phyloP scores from a whole-genome alignment of 1,140 invertebrate species.

The Chironomus tepperi region DNA sequence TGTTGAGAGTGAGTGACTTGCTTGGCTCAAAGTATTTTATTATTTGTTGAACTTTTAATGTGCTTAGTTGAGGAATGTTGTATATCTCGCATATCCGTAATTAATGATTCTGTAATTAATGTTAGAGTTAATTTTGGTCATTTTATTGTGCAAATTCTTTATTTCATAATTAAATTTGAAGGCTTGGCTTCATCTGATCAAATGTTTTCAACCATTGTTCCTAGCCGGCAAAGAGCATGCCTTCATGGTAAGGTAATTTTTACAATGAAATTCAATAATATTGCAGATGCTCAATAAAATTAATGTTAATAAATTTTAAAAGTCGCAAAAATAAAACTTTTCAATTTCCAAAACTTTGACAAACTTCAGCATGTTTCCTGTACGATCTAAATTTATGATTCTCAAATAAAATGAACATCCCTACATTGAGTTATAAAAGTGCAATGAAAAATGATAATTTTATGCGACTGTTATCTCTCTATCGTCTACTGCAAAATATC shows the following conservation, averaged over 20 bases:
- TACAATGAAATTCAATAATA: neutral
- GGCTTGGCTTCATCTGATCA: too few species aligned
- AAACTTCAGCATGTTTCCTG: neutral
- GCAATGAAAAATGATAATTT: constrained; percentile 6
- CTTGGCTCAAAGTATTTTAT: too few species aligned
- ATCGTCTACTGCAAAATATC: neutral
- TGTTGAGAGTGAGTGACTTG: too few species aligned
- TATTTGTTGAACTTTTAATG: too few species aligned
- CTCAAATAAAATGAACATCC: neutral
- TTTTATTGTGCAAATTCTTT: too few species aligned
- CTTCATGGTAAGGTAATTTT: neutral
- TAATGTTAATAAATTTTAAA: neutral
- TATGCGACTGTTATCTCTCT: constrained; percentile 14
- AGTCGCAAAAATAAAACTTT: neutral
- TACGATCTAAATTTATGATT: neutral
- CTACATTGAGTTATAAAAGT: neutral
- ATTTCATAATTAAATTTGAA: too few species aligned
- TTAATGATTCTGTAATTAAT: too few species aligned
- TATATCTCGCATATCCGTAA: too few species aligned
- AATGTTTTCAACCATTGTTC: neutral
- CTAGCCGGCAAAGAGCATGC: too few species aligned
- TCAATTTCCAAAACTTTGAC: neutral
- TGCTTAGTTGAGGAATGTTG: too few species aligned
- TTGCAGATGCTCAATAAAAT: neutral
- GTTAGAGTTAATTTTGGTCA: too few species aligned